Percentiles rank a stretch among this genome's conserved stretches.
These are phyloP conservation scores for Pasiphila rectangulata DNA, from an alignment of 2,888 invertebrate species.

Conservation along the genomic window DNA sequence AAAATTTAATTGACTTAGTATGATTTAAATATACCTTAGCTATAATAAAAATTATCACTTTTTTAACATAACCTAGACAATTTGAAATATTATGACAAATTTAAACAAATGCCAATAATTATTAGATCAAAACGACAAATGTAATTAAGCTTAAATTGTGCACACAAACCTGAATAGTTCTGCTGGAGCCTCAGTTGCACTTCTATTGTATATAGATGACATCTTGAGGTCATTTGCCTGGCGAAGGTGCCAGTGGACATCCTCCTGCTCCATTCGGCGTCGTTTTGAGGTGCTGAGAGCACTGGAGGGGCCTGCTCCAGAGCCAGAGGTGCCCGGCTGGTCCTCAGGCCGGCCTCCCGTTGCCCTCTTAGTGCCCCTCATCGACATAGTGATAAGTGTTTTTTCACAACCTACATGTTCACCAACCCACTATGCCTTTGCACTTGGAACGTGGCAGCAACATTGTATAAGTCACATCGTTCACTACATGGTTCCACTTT, in stretches of 20 bases:
- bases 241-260: slow-evolving; percentile 88
- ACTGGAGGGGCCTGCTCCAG: slow-evolving; percentile 17
- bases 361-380: slow-evolving; percentile 76
- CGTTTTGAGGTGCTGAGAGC: slow-evolving; percentile 64
- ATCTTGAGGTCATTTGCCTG: slow-evolving; percentile 92
- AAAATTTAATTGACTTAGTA: too few relatives aligned
- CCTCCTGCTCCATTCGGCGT: slow-evolving; percentile 70
- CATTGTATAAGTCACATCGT: slow-evolving; percentile 76
- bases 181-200: slow-evolving; percentile 90
- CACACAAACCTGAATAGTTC: slow-evolving; percentile 86
- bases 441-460: slow-evolving; percentile 75
- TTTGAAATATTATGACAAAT: too few relatives aligned
- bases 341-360: slow-evolving; percentile 68
- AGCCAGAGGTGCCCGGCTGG: slow-evolving; percentile 31
- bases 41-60: too few relatives aligned
- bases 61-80: too few relatives aligned
- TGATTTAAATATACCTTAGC: too few relatives aligned
- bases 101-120: too few relatives aligned
- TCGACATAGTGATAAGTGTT: slow-evolving; percentile 63
- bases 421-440: slow-evolving; percentile 67
- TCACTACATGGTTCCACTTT: slow-evolving; percentile 72
- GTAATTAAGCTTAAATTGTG: background rate
- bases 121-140: background rate
- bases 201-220: slow-evolving; percentile 93
- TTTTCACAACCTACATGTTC: slow-evolving; percentile 76